Percentiles rank a stretch among this genome's conserved stretches.
Conservation (phyloP, 2,113 vertebrate species). For the Sylvia atricapilla region DNA sequence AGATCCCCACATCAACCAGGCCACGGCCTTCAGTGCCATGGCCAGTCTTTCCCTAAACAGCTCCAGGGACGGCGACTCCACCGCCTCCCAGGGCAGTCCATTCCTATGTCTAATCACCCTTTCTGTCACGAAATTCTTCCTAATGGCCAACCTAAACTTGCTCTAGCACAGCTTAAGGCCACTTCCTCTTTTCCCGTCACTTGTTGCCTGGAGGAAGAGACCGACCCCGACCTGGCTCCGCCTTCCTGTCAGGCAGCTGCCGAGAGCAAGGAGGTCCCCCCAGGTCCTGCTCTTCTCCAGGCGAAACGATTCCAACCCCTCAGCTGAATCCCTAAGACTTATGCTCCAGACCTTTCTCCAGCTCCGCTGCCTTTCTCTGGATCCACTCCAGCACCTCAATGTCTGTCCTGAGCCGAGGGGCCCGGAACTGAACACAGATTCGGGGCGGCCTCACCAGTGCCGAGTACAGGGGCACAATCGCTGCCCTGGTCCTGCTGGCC, state of each 20-base stretch:
- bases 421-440: neutral
- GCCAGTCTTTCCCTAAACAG: neutral
- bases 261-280: fast-evolving
- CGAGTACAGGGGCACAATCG: neutral
- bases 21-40: neutral
- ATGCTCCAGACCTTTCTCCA: neutral
- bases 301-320: neutral
- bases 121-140: neutral
- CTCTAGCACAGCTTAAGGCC: neutral
- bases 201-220: neutral
- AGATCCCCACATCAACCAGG: neutral
- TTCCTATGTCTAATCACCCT: neutral
- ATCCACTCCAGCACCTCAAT: neutral
- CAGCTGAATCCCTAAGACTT: neutral
- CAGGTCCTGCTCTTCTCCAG: neutral
- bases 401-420: no score
- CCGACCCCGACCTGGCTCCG: neutral
- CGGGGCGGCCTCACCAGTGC: neutral
- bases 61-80: neutral
- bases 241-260: neutral
- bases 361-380: neutral
- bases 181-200: neutral
- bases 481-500: neutral
- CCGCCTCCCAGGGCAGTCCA: neutral
- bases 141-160: neutral